Base-by-base conservation (phyloP, 2,888 invertebrate species). In the Lampropteryx suffumata region DNA sequence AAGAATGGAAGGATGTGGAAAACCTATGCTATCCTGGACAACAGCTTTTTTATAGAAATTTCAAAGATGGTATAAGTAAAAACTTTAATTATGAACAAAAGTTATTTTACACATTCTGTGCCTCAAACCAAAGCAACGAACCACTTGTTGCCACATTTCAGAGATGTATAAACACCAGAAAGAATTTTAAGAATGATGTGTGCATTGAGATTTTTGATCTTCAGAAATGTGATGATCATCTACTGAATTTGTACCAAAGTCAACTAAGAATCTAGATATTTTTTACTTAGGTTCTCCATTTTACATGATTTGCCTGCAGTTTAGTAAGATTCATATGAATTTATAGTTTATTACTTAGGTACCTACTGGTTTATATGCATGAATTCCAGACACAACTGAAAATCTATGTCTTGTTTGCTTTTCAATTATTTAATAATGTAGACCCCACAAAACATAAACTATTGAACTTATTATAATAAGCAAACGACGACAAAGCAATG, bases 21-120 rank as follows among this genome's bases (percentile, higher is more conserved):
- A 68, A 71, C 27, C 60, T 89, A 46, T 83, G 84, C 59, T 61
- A 55, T 33, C 53, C 58, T 48, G 69, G 64, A 21, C 73, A 81
- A n/a, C 87, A 90, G 61, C 55, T 91, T 7, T 91, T 84, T 65
- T 91, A 87, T 54, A 81, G 90, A 67, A 77, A 82, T 59, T 91
- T 90, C 58, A 87, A 83, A 67, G 67, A 81, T 59, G 90, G 91
- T 3, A 49, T 90, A 1, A 77, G 73, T 43, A 73, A 67, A 50
- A 75, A 60, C 41, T 85, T 80, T 57, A 65, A 61, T 26, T 70
- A 62, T 56, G 84, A 88, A 63, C 85, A 91, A 66, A 83, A 82
- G 62, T 49, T 89, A 28, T 90, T 91, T 70, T 91, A 90, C 64
- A 77, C 85, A 57, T 90, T 89, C 63, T 91, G 90, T 66, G 59